Evolutionary conservation across 2,888 invertebrate genomes (phyloP).

Genomic region (Himalopsyche kuldschensis): DNA sequence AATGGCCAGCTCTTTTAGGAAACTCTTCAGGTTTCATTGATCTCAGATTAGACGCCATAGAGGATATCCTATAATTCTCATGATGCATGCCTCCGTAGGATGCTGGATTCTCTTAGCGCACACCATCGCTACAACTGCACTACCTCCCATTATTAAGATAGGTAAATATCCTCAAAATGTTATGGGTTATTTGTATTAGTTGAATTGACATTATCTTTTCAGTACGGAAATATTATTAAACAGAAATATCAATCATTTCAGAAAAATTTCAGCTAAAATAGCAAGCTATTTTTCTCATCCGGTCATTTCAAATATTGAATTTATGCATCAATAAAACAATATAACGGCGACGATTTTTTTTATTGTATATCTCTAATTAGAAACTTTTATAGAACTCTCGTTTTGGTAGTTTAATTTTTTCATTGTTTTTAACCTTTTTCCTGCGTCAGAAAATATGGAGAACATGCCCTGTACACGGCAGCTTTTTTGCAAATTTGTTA

Average conservation of each 20-base stretch:
- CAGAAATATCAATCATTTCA: no score
- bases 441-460: no score
- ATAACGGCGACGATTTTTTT: not conserved
- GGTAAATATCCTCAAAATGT: conserved; percentile 49
- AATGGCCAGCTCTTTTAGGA: not conserved
- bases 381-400: no score
- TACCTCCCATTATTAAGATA: conserved; percentile 68
- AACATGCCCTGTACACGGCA: no score
- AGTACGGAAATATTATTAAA: not conserved
- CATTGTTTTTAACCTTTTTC: no score
- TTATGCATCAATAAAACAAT: not conserved
- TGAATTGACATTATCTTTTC: not conserved
- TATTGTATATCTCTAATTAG: no score
- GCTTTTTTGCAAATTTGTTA: no score
- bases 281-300: no score
- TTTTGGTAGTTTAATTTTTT: no score
- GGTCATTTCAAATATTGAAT: no score
- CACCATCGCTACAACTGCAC: conserved; percentile 50
- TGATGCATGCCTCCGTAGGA: conserved; percentile 24
- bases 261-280: no score
- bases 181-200: not conserved
- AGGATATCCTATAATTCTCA: not conserved
- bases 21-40: not conserved
- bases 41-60: not conserved
- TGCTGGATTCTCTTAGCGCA: conserved; percentile 37